Conservation (phyloP, 2,113 vertebrate species). For the Caloenas nicobarica region DNA sequence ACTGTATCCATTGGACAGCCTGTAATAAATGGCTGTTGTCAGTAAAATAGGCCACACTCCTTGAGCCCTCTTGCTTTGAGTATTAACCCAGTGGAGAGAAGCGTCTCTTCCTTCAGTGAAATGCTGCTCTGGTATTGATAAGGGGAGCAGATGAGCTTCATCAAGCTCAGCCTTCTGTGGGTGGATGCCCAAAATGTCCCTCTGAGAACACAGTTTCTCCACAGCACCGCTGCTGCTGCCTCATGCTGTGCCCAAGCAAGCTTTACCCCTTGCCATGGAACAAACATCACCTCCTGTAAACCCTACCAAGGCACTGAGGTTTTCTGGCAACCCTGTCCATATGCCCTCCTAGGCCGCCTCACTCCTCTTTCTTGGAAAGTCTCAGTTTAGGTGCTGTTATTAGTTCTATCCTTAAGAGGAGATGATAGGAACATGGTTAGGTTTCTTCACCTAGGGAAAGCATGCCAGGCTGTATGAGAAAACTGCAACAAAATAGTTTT, state of each 20-base stretch:
- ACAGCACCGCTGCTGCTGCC: background rate
- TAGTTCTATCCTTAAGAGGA: background rate
- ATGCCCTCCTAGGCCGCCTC: background rate
- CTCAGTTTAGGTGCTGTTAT: background rate
- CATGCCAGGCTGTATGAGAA: background rate
- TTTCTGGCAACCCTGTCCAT: background rate
- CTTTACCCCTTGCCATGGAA: background rate
- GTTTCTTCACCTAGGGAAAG: background rate
- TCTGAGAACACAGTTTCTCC: background rate
- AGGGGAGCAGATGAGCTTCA: background rate
- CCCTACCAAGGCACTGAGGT: background rate
- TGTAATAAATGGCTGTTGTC: background rate
- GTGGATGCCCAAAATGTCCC: background rate
- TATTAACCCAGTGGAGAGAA: background rate
- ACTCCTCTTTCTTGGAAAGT: background rate
- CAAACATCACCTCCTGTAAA: background rate
- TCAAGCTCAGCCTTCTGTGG: background rate
- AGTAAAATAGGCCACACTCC: background rate
- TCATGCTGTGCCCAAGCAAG: background rate
- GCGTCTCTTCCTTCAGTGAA: background rate
- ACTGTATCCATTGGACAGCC: background rate
- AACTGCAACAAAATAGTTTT: background rate
- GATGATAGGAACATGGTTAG: background rate
- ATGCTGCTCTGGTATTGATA: background rate
- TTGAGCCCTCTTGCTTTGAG: background rate